phyloP scores from a whole-genome alignment of 2,797 vertebrate genomes.

The Spizella passerina region DNA sequence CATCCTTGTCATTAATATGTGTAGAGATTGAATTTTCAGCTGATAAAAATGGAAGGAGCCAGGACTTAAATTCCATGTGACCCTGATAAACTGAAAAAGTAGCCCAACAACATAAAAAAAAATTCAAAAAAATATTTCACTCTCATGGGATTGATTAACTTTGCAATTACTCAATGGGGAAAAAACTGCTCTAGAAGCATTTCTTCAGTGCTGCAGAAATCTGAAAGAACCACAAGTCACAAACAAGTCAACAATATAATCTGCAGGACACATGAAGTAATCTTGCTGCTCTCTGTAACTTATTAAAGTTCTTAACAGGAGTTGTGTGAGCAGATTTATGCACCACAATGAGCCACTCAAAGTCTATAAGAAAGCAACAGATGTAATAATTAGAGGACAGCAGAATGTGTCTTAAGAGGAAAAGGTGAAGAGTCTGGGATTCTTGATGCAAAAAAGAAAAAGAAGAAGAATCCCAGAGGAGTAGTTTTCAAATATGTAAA shows the following conservation, averaged over 20 bases:
- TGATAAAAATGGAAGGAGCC: not conserved
- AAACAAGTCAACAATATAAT: not conserved
- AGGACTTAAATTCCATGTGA: not conserved
- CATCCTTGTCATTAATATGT: not conserved
- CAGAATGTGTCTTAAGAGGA: not conserved
- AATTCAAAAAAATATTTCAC: not conserved
- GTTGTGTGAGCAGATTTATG: not conserved
- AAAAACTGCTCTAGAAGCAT: not conserved
- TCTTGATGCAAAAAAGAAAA: not conserved
- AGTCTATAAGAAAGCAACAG: not conserved
- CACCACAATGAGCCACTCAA: not conserved
- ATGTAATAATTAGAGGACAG: not conserved
- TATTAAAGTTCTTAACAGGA: not conserved
- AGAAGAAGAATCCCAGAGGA: not conserved
- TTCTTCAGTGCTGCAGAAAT: not conserved
- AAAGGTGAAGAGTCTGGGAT: not conserved
- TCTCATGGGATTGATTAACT: not conserved
- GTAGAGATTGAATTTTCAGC: not conserved
- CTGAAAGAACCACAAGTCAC: not conserved
- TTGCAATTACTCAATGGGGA: not conserved
- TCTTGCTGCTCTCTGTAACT: not conserved
- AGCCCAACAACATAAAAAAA: not conserved
- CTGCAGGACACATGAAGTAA: not conserved
- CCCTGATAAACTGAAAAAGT: not conserved
- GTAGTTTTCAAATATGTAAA: not conserved